Conservation (phyloP, 2,113 vertebrate genomes). For the Carassius gibelio region DNA sequence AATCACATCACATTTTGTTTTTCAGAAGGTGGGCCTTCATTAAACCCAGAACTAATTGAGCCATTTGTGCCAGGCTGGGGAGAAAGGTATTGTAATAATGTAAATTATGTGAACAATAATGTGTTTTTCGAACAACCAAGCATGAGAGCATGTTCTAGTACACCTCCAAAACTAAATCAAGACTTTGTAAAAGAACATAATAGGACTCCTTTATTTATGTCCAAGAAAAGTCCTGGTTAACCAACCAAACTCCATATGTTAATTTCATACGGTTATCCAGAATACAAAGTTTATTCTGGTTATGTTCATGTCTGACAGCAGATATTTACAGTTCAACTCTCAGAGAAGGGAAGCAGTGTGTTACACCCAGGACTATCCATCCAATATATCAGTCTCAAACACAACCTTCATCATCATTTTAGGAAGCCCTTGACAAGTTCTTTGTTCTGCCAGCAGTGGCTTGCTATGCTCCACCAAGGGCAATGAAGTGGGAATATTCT, state of each 20-base stretch:
- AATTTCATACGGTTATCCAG: neutral
- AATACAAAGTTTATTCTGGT: conserved; percentile 50
- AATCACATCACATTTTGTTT: no score
- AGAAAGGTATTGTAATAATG: no score
- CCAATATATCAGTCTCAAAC: conserved; percentile 8
- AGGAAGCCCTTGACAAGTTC: neutral
- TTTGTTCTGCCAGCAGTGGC: neutral
- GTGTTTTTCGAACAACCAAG: no score
- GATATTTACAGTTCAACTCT: conserved; percentile 69
- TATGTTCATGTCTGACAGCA: conserved; percentile 68
- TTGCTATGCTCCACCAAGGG: conserved; percentile 38
- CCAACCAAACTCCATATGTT: neutral
- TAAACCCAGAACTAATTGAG: no score
- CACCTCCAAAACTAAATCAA: no score
- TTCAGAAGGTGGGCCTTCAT: no score
- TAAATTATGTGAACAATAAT: no score
- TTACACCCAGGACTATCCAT: neutral
- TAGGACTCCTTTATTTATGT: neutral
- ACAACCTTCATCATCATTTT: neutral
- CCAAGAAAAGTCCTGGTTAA: neutral
- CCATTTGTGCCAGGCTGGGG: no score
- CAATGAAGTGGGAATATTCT: conserved; percentile 45
- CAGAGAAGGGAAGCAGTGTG: conserved; percentile 51
- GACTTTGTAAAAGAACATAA: no score
- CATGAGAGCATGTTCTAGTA: no score